Percentiles rank a stretch among this genome's conserved stretches.
Evolutionary conservation across 1,140 invertebrate species (phyloP).

Genomic region (Neodiprion lecontei): DNA sequence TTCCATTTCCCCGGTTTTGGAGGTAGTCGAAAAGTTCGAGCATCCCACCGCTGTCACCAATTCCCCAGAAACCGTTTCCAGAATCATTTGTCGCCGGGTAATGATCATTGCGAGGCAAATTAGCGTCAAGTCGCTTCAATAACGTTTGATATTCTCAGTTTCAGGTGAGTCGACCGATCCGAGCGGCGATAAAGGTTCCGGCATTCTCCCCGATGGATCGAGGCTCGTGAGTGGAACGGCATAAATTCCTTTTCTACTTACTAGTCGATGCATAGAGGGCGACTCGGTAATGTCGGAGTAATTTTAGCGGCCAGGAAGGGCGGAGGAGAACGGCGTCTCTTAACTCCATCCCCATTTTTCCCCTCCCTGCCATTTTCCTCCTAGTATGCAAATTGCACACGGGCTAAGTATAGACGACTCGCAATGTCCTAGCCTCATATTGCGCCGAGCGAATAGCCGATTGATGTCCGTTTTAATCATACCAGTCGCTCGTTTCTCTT

Average conservation of each 20-base stretch:
- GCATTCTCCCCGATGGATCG: neutral
- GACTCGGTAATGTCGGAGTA: neutral
- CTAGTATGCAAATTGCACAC: too few species aligned
- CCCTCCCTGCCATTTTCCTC: too few species aligned
- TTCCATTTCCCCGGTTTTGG: neutral
- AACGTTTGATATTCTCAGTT: neutral
- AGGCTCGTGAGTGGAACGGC: neutral
- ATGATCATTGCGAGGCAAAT: neutral
- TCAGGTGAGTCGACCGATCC: neutral
- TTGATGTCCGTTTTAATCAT: too few species aligned
- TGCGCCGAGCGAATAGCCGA: too few species aligned
- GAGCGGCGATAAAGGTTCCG: neutral
- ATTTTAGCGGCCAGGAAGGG: neutral
- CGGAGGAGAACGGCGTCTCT: too few species aligned
- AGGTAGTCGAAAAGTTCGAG: neutral
- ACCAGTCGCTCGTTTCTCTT: too few species aligned
- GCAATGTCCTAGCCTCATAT: too few species aligned
- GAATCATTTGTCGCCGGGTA: neutral
- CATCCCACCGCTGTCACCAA: neutral
- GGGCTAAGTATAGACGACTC: too few species aligned
- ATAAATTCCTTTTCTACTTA: neutral
- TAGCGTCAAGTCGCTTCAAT: too few species aligned
- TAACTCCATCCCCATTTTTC: too few species aligned
- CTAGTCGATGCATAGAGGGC: neutral
- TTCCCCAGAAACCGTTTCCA: neutral